Evolutionary conservation across 2,113 vertebrate genomes (phyloP), one percentile per base, ranked within the genome.

Genomic region (Corvus cornix): DNA sequence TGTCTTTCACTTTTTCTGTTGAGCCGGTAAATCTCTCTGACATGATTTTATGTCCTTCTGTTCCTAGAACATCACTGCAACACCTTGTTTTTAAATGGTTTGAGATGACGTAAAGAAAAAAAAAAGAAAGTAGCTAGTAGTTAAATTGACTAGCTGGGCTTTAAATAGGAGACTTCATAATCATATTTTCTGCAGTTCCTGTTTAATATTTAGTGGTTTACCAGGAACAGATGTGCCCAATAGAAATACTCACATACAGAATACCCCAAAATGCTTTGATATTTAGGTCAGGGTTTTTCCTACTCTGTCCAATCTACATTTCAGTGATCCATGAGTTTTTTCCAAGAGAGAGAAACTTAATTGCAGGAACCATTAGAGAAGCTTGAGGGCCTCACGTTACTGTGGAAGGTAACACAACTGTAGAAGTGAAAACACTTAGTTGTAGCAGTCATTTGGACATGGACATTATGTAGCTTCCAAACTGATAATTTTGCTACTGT

Each of bases 371-470:
- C 13, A 18, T 46, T 80, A 44, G 37, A 68, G 31, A 62, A 87
- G 39, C 35, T 55, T 67, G 55, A 17, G 20, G 4, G 2, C 13
- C 7, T 0, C 30, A 2, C 72, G 39, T 75, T 87, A 20, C 8
- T 16, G 0, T 7, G n/a, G 55, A 67, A 48, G 27, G 14, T 44
- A 55, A 48, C 30, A n/a, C 0, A 1, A 20, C 7, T 22, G 8
- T 51, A 35, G 44, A 59, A 59, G 15, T 1, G 2, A 27, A 83
- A 60, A 44, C 27, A 26, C 17, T 59, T 27, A 21, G 15, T 11
- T 85, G 22, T 56, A 44, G 13, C 44, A 19, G 14, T 37, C 0
- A 0, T 44, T 82, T 63, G 33, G 28, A 12, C 30, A 26, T 35
- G 35, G 44, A 16, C 16, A 39, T 84, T 60, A 28, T 33, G 30